phyloP scores from a whole-genome alignment of 2,888 invertebrate genomes.

The Flexamia atlantica region DNA sequence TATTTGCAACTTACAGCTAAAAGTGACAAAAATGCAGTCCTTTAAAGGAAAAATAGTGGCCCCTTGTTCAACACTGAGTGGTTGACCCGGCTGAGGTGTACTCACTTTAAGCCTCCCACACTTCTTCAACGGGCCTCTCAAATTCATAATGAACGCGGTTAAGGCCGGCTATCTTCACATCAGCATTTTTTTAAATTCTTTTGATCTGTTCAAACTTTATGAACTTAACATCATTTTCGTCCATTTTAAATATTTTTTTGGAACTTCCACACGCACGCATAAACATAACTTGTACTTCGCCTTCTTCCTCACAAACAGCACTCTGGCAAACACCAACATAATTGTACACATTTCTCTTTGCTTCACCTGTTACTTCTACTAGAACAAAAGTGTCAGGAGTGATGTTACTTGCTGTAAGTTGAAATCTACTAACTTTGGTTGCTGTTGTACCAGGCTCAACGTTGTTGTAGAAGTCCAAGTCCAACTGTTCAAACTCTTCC shows the following conservation, averaged over 20 bases:
- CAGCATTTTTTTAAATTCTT: conserved; percentile 3
- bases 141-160: conserved; percentile 43
- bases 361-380: conserved; percentile 29
- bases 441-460: conserved; percentile 31
- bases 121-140: conserved; percentile 25
- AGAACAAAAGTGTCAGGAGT: not conserved
- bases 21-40: too few relatives aligned
- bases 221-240: conserved; percentile 41
- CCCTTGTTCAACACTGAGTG: conserved; percentile 9
- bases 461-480: too few relatives aligned
- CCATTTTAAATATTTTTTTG: conserved; percentile 11
- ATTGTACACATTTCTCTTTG: conserved; percentile 33
- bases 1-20: too few relatives aligned
- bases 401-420: conserved; percentile 20
- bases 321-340: conserved; percentile 22
- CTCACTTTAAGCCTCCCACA: conserved; percentile 52
- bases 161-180: conserved; percentile 27
- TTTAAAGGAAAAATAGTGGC: conserved; percentile 25
- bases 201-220: conserved; percentile 36
- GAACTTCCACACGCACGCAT: conserved; percentile 31
- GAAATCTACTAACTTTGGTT: not conserved
- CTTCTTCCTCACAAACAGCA: conserved; percentile 27
- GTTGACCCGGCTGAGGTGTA: not conserved
- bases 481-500: too few relatives aligned
- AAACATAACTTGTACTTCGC: conserved; percentile 29